A percentile compares a stretch with the other conserved stretches of the same genome.
Conservation (phyloP, 2,888 invertebrate species). For the Xylota segnis region DNA sequence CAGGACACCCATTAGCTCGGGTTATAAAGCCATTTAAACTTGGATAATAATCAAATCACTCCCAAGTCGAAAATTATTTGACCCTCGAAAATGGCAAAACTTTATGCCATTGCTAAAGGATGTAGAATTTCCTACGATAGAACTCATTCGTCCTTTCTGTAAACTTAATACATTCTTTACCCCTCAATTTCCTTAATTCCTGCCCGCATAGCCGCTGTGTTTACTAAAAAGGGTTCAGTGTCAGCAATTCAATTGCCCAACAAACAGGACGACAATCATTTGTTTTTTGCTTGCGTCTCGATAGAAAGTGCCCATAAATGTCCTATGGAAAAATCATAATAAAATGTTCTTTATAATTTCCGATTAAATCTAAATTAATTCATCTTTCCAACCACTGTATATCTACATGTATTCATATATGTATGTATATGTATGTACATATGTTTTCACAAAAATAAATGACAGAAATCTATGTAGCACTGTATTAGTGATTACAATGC, state of each 20-base stretch:
- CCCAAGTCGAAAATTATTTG: slow-evolving; percentile 47
- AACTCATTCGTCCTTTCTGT: slow-evolving; percentile 8
- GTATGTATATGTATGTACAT: neutral
- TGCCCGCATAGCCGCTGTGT: neutral
- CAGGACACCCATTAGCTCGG: slow-evolving; percentile 37
- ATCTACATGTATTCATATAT: too few species aligned
- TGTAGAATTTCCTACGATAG: slow-evolving; percentile 11
- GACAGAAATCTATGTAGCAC: neutral
- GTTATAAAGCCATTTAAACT: slow-evolving; percentile 52
- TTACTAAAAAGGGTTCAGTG: slow-evolving; percentile 25
- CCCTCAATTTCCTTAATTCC: slow-evolving; percentile 22
- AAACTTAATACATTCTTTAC: slow-evolving; percentile 30
- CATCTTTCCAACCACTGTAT: neutral
- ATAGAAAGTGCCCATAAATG: neutral
- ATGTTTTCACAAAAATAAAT: too few species aligned
- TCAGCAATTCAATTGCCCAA: slow-evolving; percentile 42
- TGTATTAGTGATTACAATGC: neutral
- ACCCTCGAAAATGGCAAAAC: slow-evolving; percentile 37
- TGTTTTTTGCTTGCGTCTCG: neutral
- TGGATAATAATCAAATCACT: slow-evolving; percentile 51
- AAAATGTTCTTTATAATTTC: slow-evolving; percentile 13
- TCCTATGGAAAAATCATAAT: neutral
- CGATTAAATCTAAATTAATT: slow-evolving; percentile 20
- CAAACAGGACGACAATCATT: slow-evolving; percentile 32
- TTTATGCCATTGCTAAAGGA: slow-evolving; percentile 21